Conservation (phyloP, 2,888 invertebrate species). For the Cataglyphis livida region DNA sequence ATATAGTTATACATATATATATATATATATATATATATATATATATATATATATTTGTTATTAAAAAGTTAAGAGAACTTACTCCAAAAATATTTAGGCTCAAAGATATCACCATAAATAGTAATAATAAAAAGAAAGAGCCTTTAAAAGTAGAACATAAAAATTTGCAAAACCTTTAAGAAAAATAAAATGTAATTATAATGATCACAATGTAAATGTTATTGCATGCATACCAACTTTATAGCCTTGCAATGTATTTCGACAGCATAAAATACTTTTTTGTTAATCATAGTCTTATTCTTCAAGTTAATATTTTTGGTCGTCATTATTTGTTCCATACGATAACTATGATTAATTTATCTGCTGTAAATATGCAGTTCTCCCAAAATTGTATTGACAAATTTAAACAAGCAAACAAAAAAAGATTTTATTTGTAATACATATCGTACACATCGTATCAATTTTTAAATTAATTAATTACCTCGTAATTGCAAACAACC, state of each 20-base stretch:
- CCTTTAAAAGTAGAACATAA: neutral
- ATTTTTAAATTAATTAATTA: too few relatives aligned
- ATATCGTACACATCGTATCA: too few relatives aligned
- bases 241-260: neutral
- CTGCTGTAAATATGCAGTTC: neutral
- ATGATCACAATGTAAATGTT: neutral
- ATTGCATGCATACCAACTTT: neutral
- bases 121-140: neutral
- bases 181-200: neutral
- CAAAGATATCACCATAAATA: neutral
- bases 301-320: neutral
- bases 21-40: too few relatives aligned
- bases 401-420: too few relatives aligned
- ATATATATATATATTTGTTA: neutral
- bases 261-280: slow-evolving; percentile 12
- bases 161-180: neutral
- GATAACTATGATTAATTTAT: slow-evolving; percentile 23
- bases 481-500: too few relatives aligned
- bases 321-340: slow-evolving; percentile 9
- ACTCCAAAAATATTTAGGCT: slow-evolving; percentile 8
- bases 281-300: neutral
- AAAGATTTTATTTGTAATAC: too few relatives aligned
- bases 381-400: neutral
- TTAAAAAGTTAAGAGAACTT: neutral
- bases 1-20: too few relatives aligned